phyloP scores from a whole-genome alignment of 2,888 invertebrate species.

The Pollenia griseotomentosa region DNA sequence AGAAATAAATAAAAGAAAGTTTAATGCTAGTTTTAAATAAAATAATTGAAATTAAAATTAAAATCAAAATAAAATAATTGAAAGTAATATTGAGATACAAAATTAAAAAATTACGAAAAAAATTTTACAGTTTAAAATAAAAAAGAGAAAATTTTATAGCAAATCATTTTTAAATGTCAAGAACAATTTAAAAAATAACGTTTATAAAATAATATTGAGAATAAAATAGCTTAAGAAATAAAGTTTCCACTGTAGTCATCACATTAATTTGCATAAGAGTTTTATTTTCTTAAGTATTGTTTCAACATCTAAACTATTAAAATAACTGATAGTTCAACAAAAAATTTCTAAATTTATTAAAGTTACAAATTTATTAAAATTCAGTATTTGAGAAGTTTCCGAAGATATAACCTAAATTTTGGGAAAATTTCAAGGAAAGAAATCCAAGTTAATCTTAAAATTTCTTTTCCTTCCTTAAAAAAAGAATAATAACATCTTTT shows the following conservation, averaged over 20 bases:
- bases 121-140: background rate
- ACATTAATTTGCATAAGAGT: too few relatives aligned
- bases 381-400: too few relatives aligned
- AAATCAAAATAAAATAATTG: background rate
- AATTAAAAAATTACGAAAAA: background rate
- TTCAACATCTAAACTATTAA: too few relatives aligned
- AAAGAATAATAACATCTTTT: too few relatives aligned
- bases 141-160: background rate
- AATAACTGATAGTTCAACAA: too few relatives aligned
- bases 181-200: background rate
- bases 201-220: constrained; percentile 1
- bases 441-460: too few relatives aligned
- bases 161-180: background rate
- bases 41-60: background rate
- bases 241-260: background rate
- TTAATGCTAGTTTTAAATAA: background rate
- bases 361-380: too few relatives aligned
- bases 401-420: too few relatives aligned
- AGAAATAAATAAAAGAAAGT: background rate
- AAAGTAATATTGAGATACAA: background rate
- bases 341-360: too few relatives aligned
- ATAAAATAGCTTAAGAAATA: background rate
- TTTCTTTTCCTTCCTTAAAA: too few relatives aligned
- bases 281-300: too few relatives aligned
- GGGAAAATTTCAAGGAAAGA: too few relatives aligned